phyloP scores from a whole-genome alignment of 1,140 invertebrate genomes.

The Neoseiulus cucumeris region DNA sequence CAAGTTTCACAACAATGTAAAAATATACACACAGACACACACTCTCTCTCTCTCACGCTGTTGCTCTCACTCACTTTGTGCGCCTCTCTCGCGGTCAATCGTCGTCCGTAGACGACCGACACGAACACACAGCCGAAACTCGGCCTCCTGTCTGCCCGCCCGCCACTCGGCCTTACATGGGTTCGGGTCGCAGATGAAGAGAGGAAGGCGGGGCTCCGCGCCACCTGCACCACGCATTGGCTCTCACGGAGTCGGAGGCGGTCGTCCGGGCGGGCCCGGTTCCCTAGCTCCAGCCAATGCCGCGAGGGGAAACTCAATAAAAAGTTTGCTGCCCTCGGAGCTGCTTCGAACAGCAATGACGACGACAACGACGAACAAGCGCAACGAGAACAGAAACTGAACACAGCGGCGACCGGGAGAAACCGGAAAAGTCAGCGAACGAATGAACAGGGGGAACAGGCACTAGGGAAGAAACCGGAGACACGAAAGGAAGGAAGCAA shows the following conservation, averaged over 20 bases:
- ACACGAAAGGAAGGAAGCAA: too few species aligned
- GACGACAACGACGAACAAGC: too few species aligned
- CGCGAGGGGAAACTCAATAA: not conserved
- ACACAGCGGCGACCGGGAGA: too few species aligned
- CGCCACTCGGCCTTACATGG: not conserved
- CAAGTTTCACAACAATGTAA: conserved; percentile 10
- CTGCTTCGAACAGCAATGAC: too few species aligned
- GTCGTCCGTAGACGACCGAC: not conserved
- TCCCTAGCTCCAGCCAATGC: not conserved
- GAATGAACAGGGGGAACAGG: too few species aligned
- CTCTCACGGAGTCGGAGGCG: too few species aligned
- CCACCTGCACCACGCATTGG: not conserved
- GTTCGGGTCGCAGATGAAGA: not conserved
- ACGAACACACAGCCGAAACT: not conserved
- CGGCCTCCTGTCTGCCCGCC: not conserved
- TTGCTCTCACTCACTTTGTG: too few species aligned
- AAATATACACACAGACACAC: conserved; percentile 11
- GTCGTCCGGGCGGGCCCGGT: not conserved
- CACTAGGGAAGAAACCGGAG: too few species aligned
- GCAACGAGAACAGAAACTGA: too few species aligned
- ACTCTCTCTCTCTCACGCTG: not conserved
- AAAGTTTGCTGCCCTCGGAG: not conserved
- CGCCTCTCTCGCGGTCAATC: too few species aligned
- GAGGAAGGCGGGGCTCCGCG: not conserved
- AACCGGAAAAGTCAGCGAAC: too few species aligned